Evolutionary conservation across 2,888 invertebrate genomes (phyloP), one percentile per base, ranked within the genome.

Genomic region (Oegoconia quadripuncta): DNA sequence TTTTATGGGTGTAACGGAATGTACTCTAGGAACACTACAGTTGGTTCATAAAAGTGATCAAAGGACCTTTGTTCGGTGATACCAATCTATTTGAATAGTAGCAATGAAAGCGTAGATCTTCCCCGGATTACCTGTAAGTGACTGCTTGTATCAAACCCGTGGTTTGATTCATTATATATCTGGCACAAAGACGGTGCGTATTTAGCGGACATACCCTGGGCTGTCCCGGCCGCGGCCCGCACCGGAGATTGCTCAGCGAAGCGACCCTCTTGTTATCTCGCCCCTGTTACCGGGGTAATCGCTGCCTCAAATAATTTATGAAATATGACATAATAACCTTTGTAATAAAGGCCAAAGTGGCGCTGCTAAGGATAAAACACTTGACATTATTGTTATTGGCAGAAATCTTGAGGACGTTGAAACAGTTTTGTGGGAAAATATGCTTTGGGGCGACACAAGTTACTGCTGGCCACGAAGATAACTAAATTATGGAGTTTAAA

Each of bases 281-380:
- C 65, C 65, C 50, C 51, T 48, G 63, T 67, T 63, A 55, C 61
- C 58, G 46, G 54, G 64, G 65, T 73, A 75, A 71, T 76, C 71
- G 68, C 59, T 62, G 66, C 67, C 68, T 73, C 66, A 74, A 72
- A 76, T 79, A 78, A 78, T 79, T 77, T 75, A 78, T 79, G 80
- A 79, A 78, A 74, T 75, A 79, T 74, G 76, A 72, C 73, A 72
- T 78, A 74, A 76, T 80, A 79, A 75, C 73, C 68, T 69, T 65
- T 66, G 73, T 72, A 80, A 77, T 80, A 80, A 79, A 73, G 71
- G 71, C 59, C 58, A 62, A 56, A 51, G 55, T 49, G 52, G 55
- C 51, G 61, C 62, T 54, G 47, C 52, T 48, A 46, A 58, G 64
- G 67, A 70, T 74, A 70, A 72, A 74, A 70, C 64, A 64, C 65